A percentile compares a stretch with the other conserved stretches of the same genome.
Conservation (phyloP, 2,888 invertebrate species). For the Caenorhabditis parvicauda region DNA sequence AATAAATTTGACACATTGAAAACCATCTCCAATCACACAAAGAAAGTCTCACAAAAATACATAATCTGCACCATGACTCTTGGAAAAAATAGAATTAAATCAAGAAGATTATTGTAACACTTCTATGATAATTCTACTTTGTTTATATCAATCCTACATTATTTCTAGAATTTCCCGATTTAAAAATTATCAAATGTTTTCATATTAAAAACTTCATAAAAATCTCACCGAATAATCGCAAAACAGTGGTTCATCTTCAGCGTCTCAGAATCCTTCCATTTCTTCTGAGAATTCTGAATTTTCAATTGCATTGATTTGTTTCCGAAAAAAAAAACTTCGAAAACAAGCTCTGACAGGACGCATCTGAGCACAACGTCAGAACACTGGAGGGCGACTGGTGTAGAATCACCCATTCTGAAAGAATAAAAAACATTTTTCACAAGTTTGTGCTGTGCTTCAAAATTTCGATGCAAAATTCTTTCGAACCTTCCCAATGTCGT, state of each 20-base stretch:
- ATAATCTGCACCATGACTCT: no score
- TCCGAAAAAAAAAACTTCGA: no score
- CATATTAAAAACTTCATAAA: neutral
- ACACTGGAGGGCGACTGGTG: conserved; percentile 32
- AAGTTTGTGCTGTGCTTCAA: no score
- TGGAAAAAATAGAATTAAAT: no score
- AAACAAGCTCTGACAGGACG: conserved; percentile 8
- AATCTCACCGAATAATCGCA: conserved; percentile 9
- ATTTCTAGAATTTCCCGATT: neutral
- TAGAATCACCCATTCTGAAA: conserved; percentile 25
- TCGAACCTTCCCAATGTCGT: no score
- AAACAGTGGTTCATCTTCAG: conserved; percentile 10
- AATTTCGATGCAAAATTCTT: neutral
- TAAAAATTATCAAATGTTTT: neutral
- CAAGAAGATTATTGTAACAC: no score
- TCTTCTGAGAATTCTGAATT: neutral
- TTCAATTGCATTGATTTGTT: no score
- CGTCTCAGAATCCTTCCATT: neutral
- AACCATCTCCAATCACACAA: no score
- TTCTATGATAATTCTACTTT: no score
- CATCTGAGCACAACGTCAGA: conserved; percentile 25
- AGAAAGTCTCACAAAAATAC: no score
- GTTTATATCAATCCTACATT: neutral
- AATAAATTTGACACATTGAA: no score
- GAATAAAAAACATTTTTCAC: neutral